Percentiles rank a stretch among this genome's conserved stretches.
phyloP scores from a whole-genome alignment of 2,888 invertebrate genomes.

The Carterocephalus palaemon region DNA sequence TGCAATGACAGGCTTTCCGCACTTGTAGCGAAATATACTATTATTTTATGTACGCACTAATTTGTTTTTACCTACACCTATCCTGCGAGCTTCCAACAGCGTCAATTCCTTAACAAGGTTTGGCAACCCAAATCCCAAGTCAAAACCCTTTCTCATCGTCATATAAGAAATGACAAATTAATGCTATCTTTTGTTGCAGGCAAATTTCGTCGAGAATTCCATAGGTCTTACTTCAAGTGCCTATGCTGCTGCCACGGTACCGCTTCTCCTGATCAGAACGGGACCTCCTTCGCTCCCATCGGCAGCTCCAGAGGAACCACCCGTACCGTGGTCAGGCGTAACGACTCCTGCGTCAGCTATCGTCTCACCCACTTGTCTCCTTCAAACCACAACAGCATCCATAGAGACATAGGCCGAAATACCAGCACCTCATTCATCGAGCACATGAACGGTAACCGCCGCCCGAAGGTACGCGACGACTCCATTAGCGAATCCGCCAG shows the following conservation, averaged over 20 bases:
- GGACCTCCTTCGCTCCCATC: slow-evolving; percentile 66
- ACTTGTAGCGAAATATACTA: too few relatives aligned
- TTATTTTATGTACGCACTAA: too few relatives aligned
- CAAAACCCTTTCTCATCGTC: too few relatives aligned
- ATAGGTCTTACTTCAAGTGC: slow-evolving; percentile 83
- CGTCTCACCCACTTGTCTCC: slow-evolving; percentile 68
- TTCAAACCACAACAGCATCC: slow-evolving; percentile 67
- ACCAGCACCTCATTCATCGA: slow-evolving; percentile 72
- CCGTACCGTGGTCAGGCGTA: slow-evolving; percentile 64
- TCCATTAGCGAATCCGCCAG: slow-evolving; percentile 66
- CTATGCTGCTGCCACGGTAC: slow-evolving; percentile 64
- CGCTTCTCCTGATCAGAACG: slow-evolving; percentile 56
- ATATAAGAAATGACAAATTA: too few relatives aligned
- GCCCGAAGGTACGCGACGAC: slow-evolving; percentile 60
- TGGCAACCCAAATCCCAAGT: too few relatives aligned
- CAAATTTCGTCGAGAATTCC: slow-evolving; percentile 85
- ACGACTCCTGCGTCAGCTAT: slow-evolving; percentile 71
- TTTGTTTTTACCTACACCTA: too few relatives aligned
- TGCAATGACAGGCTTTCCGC: too few relatives aligned
- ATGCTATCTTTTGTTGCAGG: slow-evolving; percentile 73
- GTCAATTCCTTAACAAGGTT: too few relatives aligned
- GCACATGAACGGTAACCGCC: slow-evolving; percentile 62
- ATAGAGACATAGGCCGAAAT: slow-evolving; percentile 62
- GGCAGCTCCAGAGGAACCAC: slow-evolving; percentile 69
- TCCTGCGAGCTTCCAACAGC: too few relatives aligned